Conservation (phyloP, 2,888 invertebrate species). For the Dryobotodes eremita region DNA sequence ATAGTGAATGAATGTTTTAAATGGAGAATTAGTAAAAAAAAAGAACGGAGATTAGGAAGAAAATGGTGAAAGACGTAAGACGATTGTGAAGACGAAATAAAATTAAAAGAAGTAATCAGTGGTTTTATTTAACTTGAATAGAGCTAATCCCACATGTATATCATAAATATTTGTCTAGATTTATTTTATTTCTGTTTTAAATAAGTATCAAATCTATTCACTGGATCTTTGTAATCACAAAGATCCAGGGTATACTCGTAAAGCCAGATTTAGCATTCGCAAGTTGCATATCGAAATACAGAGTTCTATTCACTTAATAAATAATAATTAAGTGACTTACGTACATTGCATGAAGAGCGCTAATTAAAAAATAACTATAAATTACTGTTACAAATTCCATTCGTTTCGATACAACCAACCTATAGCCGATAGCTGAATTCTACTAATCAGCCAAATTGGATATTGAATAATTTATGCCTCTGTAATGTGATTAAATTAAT, state of each 20-base stretch:
- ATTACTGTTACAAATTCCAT: background rate
- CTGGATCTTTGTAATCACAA: too few species aligned
- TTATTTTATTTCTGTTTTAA: background rate
- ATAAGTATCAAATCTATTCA: too few species aligned
- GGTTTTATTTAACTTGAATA: too few species aligned
- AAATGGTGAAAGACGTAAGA: too few species aligned
- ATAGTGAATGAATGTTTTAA: too few species aligned
- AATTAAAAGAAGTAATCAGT: too few species aligned
- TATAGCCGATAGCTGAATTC: background rate
- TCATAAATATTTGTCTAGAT: background rate
- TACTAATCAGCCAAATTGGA: slow-evolving; percentile 6
- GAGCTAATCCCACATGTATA: too few species aligned
- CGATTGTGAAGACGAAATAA: too few species aligned
- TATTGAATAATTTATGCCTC: background rate
- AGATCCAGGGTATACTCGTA: background rate
- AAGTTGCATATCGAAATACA: background rate
- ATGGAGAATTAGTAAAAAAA: too few species aligned
- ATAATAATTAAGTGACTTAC: too few species aligned
- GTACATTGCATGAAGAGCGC: too few species aligned
- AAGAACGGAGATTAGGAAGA: too few species aligned
- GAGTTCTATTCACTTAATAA: background rate
- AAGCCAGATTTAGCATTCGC: background rate
- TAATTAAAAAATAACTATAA: background rate
- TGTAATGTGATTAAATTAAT: background rate
- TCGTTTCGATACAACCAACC: background rate